A percentile compares a stretch with the other conserved stretches of the same genome.
Conservation (phyloP, 2,888 invertebrate species). For the Pollenia amentaria region DNA sequence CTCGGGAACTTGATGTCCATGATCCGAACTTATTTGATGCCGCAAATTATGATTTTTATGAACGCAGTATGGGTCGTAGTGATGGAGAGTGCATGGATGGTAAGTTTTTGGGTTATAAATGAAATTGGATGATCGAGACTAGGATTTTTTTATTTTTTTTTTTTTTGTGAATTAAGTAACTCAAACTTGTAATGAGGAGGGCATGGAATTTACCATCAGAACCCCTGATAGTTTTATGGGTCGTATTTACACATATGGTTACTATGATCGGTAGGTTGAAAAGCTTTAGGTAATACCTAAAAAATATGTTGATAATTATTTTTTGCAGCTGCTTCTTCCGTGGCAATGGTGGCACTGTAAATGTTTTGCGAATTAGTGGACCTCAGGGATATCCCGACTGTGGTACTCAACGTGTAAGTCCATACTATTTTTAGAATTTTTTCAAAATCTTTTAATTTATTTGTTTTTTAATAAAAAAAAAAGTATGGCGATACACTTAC, state of each 20-base stretch:
- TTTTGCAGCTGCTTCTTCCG: constrained; percentile 92
- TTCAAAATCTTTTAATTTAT: not conserved
- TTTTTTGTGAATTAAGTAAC: constrained; percentile 87
- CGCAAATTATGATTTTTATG: constrained; percentile 94
- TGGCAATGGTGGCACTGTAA: constrained; percentile 93
- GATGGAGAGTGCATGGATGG: constrained; percentile 94
- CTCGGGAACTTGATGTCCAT: constrained; percentile 92
- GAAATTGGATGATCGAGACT: not conserved
- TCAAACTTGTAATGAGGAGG: constrained; percentile 96
- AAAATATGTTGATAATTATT: not conserved
- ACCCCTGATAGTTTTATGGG: constrained; percentile 96
- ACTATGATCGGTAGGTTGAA: constrained; percentile 88
- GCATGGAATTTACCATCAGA: constrained; percentile 95
- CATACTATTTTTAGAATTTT: not conserved
- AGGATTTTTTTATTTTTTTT: constrained; percentile 69
- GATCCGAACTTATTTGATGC: constrained; percentile 94
- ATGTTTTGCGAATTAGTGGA: constrained; percentile 93
- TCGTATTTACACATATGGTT: constrained; percentile 95
- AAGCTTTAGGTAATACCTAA: too few relatives aligned
- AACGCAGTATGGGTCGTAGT: constrained; percentile 90
- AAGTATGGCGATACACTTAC: constrained; percentile 97
- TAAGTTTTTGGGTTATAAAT: constrained; percentile 83
- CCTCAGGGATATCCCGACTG: constrained; percentile 97
- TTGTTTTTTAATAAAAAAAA: constrained; percentile 72
- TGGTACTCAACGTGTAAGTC: constrained; percentile 91